Evolutionary conservation across 1,140 invertebrate species (phyloP), one percentile per base, ranked within the genome.

Genomic region (Ceratina australensis): DNA sequence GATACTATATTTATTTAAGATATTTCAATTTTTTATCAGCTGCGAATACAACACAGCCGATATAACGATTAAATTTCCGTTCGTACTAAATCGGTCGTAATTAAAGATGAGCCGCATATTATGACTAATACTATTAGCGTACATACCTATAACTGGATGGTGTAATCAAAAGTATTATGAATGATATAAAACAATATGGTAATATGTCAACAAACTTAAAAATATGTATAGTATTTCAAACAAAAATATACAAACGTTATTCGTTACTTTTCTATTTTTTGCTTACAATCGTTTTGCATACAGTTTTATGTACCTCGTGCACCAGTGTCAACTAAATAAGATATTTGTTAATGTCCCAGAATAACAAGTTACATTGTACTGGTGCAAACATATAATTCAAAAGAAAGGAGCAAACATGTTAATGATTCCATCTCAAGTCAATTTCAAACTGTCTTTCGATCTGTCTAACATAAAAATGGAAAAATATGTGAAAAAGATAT

Each of bases 191-290:
- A 49, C 5, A 57, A 42, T 57, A 42, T 10, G 50, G 24, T 16
- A 18, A 26, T 22, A 67, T 66, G 15, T 57, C 13, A 54, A 73
- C 8, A 67, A 57, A 66, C 54, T 12, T 5, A 20, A 61, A 72
- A 8, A 10, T 42, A 42, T 42, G 33, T 42, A 42, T 42, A 10
- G 33, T 42, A 10, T 42, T 42, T 54, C n/a, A 18, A 18, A 54
- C n/a, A 54, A 54, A 42, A 18, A 7, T 24, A 47, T n/a, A 59
- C 33, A 59, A n/a, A 60, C 50, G 16, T 75, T 18, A 13, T 3
- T 24, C 15, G 22, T 57, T 59, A 28, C 5, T 33, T 68, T 71
- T 61, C 20, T 50, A 60, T 69, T 52, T 59, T n/a, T 22, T 26
- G 12, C 22, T 10, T 12, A 33, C 20, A n/a, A 10, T 18, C 5